Conservation (phyloP, 2,888 invertebrate species). For the Idaea dimidiata region DNA sequence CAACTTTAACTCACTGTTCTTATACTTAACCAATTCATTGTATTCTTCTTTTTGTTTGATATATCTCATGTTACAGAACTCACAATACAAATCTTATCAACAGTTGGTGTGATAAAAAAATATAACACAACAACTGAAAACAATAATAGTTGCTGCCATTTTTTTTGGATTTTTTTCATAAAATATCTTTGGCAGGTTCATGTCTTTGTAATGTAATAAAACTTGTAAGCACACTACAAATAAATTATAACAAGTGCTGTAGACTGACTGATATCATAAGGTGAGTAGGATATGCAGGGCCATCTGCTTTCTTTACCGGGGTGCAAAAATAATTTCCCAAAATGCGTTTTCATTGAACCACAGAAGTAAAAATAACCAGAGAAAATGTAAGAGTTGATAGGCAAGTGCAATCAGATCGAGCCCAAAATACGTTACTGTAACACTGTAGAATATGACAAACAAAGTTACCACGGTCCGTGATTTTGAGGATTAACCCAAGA, state of each 20-base stretch:
- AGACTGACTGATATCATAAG: background rate
- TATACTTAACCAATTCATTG: background rate
- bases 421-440: no score
- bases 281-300: conserved; percentile 5
- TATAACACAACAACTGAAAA: conserved; percentile 2
- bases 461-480: no score
- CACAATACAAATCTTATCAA: background rate
- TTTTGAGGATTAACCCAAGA: no score
- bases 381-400: no score
- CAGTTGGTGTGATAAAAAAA: background rate
- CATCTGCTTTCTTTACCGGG: background rate
- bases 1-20: background rate
- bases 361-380: no score
- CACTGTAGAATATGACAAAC: no score
- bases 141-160: background rate
- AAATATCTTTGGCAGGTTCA: no score
- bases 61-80: background rate
- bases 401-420: no score
- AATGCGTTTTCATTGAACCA: no score
- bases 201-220: background rate
- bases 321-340: background rate
- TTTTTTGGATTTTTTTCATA: no score
- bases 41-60: background rate
- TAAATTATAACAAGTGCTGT: background rate
- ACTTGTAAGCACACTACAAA: background rate